phyloP scores from a whole-genome alignment of 1,140 invertebrate species.

The Bursaphelenchus mucronatus region DNA sequence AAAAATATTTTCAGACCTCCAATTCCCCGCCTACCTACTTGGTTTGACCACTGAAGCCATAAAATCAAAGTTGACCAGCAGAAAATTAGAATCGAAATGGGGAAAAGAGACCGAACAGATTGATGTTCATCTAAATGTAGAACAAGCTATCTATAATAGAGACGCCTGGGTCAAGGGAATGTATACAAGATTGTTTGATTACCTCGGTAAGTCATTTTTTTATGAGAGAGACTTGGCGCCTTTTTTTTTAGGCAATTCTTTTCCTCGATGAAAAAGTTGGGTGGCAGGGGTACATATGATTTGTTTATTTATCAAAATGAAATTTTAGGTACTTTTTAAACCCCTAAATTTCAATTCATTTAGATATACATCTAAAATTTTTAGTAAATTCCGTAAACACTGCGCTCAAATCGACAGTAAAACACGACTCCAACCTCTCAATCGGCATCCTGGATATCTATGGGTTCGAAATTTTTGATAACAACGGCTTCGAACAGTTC shows the following conservation, averaged over 20 bases:
- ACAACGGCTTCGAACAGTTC: constrained; percentile 66
- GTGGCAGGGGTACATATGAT: no score
- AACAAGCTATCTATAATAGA: constrained; percentile 70
- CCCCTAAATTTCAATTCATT: neutral
- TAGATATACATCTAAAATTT: neutral
- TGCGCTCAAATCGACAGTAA: constrained; percentile 40
- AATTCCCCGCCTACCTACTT: constrained; percentile 69
- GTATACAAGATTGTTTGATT: constrained; percentile 71
- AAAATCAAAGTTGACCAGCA: constrained; percentile 62
- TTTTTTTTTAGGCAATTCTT: no score
- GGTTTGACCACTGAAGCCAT: constrained; percentile 67
- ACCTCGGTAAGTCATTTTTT: constrained; percentile 67
- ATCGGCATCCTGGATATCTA: constrained; percentile 70
- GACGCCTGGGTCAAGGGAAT: constrained; percentile 71
- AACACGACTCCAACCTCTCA: constrained; percentile 35
- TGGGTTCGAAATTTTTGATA: constrained; percentile 70
- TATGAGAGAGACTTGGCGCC: neutral
- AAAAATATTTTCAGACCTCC: constrained; percentile 65
- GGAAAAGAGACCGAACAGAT: constrained; percentile 70
- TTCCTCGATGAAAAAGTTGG: no score
- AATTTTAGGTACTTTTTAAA: no score
- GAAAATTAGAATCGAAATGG: constrained; percentile 74
- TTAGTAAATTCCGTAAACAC: constrained; percentile 54
- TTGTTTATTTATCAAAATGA: no score
- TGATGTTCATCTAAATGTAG: constrained; percentile 69